Base-by-base conservation (phyloP, 2,113 vertebrate genomes). In the Saccopteryx leptura region DNA sequence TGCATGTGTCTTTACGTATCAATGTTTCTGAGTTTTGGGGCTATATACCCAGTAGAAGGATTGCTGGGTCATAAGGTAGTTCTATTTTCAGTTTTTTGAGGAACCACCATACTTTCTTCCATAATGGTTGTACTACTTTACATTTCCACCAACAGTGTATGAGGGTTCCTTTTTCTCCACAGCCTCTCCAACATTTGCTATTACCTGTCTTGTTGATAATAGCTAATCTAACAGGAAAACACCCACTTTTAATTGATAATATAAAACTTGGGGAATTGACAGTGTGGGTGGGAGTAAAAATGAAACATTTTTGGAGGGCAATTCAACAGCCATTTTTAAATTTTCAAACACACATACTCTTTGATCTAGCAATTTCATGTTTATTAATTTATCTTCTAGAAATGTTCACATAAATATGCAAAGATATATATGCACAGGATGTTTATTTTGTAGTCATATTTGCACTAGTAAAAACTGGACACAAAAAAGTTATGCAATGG, bases 311-410 rank as follows among this genome's bases (percentile, higher is more conserved):
- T 33, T 78, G 33, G 56, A 91, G 50, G 50, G 7, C 39, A 85
- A 28, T 78, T 94, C 6, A 82, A 19, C 28, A 39, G 26, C 78
- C 72, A 31, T 68, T 89, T 52, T 68, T 82, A 33, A 61, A 50
- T 72, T 86, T 96, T 92, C 50, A 91, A 84, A 71, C 33, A 33
- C 75, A 24, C 7, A 33, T 17, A 46, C 15, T 52, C 56, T 82
- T 81, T 86, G 68, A 24, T 78, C 21, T 82, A 86, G 82, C 24
- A 90, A 33, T 88, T 78, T n/a, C 23, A 72, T 83, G 31, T 89
- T 39, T 90, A 46, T 56, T 79, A 58, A 80, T 48, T 71, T 95
- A 60, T 76, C 48, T 71, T 91, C 17, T 71, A 46, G 69, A 88
- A 79, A 78, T 52, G 86, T 50, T 93, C 50, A 52, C 2, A 39